Percentiles rank a stretch among this genome's conserved stretches.
Evolutionary conservation across 2,888 invertebrate species (phyloP).

Genomic region (Hesperia comma): DNA sequence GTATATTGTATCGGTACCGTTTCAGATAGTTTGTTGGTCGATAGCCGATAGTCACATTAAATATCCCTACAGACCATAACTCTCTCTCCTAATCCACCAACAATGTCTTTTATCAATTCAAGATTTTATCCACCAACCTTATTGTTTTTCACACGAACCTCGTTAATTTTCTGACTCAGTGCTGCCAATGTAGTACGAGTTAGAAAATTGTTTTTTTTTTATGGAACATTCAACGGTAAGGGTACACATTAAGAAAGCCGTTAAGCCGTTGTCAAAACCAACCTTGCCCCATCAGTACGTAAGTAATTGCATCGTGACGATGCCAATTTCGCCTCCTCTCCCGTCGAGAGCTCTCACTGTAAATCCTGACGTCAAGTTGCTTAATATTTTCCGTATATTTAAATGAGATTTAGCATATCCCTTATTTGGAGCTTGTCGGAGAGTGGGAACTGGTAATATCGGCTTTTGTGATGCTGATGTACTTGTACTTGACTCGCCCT

Average conservation of each 20-base stretch:
- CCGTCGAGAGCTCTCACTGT: conserved; percentile 46
- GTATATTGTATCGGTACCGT: too few relatives aligned
- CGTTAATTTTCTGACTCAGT: conserved; percentile 20
- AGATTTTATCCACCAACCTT: background rate
- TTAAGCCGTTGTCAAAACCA: conserved; percentile 54
- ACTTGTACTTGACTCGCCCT: conserved; percentile 29
- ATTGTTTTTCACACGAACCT: conserved; percentile 47
- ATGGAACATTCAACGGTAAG: conserved; percentile 17
- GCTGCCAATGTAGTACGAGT: conserved; percentile 8
- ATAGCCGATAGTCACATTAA: too few relatives aligned
- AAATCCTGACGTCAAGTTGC: conserved; percentile 50
- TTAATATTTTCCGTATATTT: conserved; percentile 41
- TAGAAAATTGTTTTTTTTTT: conserved; percentile 37
- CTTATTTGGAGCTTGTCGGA: conserved; percentile 31
- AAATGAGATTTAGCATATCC: conserved; percentile 33
- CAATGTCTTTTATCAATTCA: too few relatives aligned
- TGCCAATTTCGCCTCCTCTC: conserved; percentile 52
- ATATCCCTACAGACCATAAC: too few relatives aligned
- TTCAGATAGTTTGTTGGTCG: too few relatives aligned
- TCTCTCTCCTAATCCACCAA: too few relatives aligned
- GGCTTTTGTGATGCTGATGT: conserved; percentile 36
- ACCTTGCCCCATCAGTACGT: conserved; percentile 48
- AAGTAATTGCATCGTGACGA: conserved; percentile 65
- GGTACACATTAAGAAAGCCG: conserved; percentile 24
- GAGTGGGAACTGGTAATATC: conserved; percentile 33